phyloP scores from a whole-genome alignment of 1,140 invertebrate species.

The Pseudachorutes palmiensis region DNA sequence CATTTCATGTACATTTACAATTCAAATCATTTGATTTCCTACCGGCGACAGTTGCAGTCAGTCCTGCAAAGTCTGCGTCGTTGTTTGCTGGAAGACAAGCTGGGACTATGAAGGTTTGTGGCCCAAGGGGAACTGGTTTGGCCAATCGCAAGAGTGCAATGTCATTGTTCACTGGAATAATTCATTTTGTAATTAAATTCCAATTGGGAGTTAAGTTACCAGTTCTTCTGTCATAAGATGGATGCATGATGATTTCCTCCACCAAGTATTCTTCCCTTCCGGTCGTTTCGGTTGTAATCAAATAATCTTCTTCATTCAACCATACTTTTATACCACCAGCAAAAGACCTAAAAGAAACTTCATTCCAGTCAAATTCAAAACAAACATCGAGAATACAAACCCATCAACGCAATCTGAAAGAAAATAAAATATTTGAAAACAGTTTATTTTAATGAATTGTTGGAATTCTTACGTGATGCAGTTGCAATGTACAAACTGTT shows the following conservation, averaged over 20 bases:
- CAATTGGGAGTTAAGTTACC: neutral
- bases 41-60: conserved; percentile 21
- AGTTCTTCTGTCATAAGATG: neutral
- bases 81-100: conserved; percentile 29
- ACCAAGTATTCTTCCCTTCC: neutral
- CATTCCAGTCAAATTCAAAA: neutral
- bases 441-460: neutral
- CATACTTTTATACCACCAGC: neutral
- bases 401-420: neutral
- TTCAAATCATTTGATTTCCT: neutral
- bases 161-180: conserved; percentile 13
- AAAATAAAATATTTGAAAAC: neutral
- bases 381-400: neutral
- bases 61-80: conserved; percentile 23
- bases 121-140: conserved; percentile 14
- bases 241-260: neutral
- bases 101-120: conserved; percentile 13
- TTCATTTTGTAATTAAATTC: neutral
- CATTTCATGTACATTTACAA: neutral
- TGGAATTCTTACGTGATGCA: neutral
- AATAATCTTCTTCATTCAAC: conserved; percentile 4
- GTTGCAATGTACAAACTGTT: neutral
- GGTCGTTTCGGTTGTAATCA: neutral
- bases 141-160: conserved; percentile 11
- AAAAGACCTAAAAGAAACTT: neutral